Evolutionary conservation across 2,113 vertebrate species (phyloP).

Genomic region (Vidua macroura): DNA sequence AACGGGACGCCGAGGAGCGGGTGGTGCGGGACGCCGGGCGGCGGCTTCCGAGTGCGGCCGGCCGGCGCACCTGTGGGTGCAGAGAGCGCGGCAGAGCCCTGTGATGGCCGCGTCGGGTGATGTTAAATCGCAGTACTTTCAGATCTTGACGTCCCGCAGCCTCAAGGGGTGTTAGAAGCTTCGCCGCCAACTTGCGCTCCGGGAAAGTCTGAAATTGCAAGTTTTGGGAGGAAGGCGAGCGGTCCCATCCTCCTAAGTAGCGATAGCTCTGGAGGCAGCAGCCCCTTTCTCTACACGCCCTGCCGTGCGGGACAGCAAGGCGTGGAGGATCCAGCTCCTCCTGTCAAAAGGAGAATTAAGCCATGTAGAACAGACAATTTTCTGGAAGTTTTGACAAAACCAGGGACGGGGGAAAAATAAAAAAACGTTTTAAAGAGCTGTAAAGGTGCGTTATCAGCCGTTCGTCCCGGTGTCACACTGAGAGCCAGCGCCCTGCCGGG

Average conservation of each 20-base stretch:
- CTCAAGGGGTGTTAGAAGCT: neutral
- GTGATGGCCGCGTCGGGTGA: neutral
- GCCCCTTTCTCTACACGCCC: neutral
- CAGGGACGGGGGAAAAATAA: accelerated
- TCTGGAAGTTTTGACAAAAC: neutral
- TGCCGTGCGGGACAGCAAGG: neutral
- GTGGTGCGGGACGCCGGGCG: neutral
- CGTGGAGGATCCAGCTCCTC: neutral
- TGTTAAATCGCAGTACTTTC: neutral
- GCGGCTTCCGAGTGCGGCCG: neutral
- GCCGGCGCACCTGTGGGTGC: neutral
- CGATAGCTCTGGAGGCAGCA: neutral
- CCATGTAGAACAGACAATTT: neutral
- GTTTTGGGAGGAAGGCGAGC: neutral
- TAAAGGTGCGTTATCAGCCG: neutral
- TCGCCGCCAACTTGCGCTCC: neutral
- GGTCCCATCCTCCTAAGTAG: neutral
- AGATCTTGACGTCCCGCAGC: neutral
- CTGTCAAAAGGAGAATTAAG: neutral
- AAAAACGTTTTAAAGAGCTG: neutral
- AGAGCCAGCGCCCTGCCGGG: neutral
- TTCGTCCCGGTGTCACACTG: too few species aligned
- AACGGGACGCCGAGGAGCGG: neutral
- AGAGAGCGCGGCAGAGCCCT: neutral
- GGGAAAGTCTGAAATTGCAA: neutral